These are phyloP conservation scores for Tenthredo notha DNA, from an alignment of 2,888 invertebrate genomes.

Conservation along the genomic window DNA sequence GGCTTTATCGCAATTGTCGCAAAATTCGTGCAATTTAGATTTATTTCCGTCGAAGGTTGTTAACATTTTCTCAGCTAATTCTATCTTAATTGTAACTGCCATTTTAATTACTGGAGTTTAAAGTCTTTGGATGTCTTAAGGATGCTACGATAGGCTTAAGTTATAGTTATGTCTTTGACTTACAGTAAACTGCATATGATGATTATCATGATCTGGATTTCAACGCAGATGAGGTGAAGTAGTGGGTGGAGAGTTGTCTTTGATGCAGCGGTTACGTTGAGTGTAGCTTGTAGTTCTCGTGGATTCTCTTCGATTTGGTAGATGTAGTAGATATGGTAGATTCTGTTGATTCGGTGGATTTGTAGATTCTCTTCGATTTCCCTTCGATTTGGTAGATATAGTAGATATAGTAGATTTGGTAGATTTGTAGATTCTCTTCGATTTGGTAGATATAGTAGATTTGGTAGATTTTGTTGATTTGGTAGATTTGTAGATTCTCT, in stretches of 20 bases:
- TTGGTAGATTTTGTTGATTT: too few relatives aligned
- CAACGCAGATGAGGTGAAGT: not conserved
- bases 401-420: too few relatives aligned
- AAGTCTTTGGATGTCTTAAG: not conserved
- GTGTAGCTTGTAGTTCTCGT: not conserved
- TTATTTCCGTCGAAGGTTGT: constrained; percentile 58
- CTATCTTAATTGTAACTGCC: constrained; percentile 52
- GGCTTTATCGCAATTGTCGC: constrained; percentile 56
- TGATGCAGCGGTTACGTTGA: not conserved
- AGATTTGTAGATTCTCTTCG: too few relatives aligned
- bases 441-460: too few relatives aligned
- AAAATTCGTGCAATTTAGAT: constrained; percentile 58
- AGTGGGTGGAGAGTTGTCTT: not conserved
- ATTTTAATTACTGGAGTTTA: not conserved
- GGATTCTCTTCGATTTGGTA: too few relatives aligned
- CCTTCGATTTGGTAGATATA: too few relatives aligned
- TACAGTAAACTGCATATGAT: not conserved
- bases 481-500: too few relatives aligned
- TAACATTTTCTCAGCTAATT: constrained; percentile 55
- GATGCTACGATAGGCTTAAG: not conserved
- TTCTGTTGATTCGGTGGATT: too few relatives aligned
- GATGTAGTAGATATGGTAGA: too few relatives aligned
- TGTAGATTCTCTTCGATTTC: too few relatives aligned
- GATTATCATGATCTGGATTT: not conserved
- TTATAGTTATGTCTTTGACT: not conserved